Base-by-base conservation (phyloP, 2,113 vertebrate genomes). In the Lamprologus tigripictilis region DNA sequence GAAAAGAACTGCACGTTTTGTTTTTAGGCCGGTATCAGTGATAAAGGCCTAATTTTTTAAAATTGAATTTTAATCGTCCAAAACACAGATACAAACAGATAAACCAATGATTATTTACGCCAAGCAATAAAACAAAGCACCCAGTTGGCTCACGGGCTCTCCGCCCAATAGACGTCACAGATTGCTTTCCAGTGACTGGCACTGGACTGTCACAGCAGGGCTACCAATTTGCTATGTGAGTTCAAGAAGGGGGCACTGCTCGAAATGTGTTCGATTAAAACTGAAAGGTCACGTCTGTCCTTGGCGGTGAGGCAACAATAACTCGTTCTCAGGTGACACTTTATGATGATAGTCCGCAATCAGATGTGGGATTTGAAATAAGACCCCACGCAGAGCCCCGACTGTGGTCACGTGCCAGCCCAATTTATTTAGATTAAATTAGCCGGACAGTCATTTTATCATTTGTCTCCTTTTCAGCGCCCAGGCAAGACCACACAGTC, bases 141-240 rank as follows among this genome's bases (percentile, higher is more conserved):
- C 40, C 82, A 85, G 35, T 82, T 81, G 63, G 13, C 51, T 61
- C 45, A 9, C 23, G 33, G 13, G 19, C 87, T 83, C 73, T 49
- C 80, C 23, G 26, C 76, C 88, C 80, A 33, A 4, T 13, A 16
- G 21, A 66, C 82, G 82, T 89, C 91, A 86, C 51, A 54, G 53
- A 71, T 63, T 17, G 14, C 37, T 17, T 1, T 17, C 47, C 85
- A 2, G 92, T 88, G 90, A 73, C 93, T 90, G 90, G 89, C 89
- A 88, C 92, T 8, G 31, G 71, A 2, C 45, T 73, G 90, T 10
- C 45, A 82, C 54, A 63, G 33, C 73, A 33, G 73, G 26, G n/a
- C 4, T 9, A 16, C 54, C 47, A 71, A 10, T 51, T 14, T 31
- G 42, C 23, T 19, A 37, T 81, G 61, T 13, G 53, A 81, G 51